A percentile compares a stretch with the other conserved stretches of the same genome.
Evolutionary conservation across 2,797 vertebrate species (phyloP).

Genomic region (Alosa sapidissima): DNA sequence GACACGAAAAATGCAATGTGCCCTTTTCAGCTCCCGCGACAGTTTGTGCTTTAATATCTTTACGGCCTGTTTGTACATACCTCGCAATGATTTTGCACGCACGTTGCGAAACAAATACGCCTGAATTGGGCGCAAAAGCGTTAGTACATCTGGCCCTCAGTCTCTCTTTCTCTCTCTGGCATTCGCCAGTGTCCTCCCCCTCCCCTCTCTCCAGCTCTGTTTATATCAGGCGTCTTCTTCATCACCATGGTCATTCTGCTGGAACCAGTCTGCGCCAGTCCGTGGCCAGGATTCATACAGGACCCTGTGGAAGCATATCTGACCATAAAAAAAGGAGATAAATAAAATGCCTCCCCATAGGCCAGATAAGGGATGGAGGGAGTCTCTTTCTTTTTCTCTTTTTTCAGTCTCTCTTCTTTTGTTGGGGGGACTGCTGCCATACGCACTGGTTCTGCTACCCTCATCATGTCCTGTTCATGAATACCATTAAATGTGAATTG

Average conservation of each 20-base stretch:
- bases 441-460: background rate
- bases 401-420: background rate
- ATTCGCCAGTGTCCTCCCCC: background rate
- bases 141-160: too few relatives aligned
- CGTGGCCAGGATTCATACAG: background rate
- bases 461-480: slow-evolving; percentile 27
- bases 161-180: slow-evolving; percentile 2
- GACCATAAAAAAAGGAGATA: background rate
- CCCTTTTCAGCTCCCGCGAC: too few relatives aligned
- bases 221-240: background rate
- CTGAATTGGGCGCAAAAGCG: too few relatives aligned
- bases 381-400: background rate
- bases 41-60: too few relatives aligned
- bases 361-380: background rate
- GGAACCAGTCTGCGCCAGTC: background rate
- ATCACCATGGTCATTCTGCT: background rate
- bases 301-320: slow-evolving; percentile 2
- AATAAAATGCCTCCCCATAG: background rate
- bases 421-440: background rate
- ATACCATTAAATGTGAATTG: slow-evolving; percentile 19
- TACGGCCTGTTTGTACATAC: too few relatives aligned
- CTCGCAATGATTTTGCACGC: too few relatives aligned
- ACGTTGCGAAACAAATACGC: too few relatives aligned
- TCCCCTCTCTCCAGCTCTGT: background rate
- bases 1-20: too few relatives aligned